These are phyloP conservation scores for Mus spretus DNA, from an alignment of 2,797 vertebrate species.

Conservation along the genomic window DNA sequence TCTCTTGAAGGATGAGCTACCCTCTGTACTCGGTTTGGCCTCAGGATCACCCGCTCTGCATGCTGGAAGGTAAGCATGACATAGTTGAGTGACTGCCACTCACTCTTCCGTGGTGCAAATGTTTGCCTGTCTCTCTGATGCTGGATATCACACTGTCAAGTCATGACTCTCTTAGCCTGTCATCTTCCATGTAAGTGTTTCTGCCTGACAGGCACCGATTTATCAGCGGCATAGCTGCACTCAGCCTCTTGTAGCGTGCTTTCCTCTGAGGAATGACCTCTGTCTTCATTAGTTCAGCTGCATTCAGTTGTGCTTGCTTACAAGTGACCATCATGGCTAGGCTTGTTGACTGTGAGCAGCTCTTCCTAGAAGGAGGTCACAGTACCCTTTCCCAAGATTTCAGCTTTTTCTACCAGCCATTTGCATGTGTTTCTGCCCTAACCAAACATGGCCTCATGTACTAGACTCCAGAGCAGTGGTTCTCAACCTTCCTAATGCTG, in stretches of 20 bases:
- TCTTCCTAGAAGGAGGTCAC: not conserved
- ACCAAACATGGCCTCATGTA: not conserved
- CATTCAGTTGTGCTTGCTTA: not conserved
- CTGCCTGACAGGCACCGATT: not conserved
- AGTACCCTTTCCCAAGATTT: not conserved
- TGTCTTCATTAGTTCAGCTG: not conserved
- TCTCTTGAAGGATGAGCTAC: not conserved
- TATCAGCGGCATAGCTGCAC: not conserved
- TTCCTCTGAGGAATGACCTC: not conserved
- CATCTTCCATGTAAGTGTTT: not conserved
- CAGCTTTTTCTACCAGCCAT: not conserved
- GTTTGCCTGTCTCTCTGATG: not conserved
- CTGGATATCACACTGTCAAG: not conserved
- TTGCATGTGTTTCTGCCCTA: not conserved
- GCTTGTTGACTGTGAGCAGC: not conserved
- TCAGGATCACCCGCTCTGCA: not conserved
- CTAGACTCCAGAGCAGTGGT: not conserved
- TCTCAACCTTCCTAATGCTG: not conserved
- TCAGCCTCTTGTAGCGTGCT: not conserved
- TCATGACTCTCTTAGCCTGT: not conserved
- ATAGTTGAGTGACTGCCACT: not conserved
- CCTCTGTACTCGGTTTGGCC: not conserved
- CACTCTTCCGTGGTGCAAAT: not conserved
- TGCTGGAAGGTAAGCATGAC: not conserved
- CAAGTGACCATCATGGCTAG: not conserved